Conservation (phyloP, 2,888 invertebrate genomes). For the Papilio demoleus region DNA sequence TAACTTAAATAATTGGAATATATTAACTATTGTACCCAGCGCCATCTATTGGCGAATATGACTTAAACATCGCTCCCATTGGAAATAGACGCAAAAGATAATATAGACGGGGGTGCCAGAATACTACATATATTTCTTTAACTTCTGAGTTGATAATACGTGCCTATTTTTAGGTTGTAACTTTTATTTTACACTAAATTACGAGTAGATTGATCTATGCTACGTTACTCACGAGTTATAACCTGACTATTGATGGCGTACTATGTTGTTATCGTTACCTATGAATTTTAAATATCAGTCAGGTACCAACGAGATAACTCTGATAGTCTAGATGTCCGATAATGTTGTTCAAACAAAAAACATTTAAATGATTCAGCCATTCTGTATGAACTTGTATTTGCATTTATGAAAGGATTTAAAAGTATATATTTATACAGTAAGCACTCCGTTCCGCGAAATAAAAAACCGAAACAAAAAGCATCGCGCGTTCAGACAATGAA, state of each 20-base stretch:
- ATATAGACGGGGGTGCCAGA: too few species aligned
- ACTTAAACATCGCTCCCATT: too few species aligned
- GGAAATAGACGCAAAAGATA: too few species aligned
- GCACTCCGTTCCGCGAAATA: not conserved
- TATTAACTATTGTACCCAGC: too few species aligned
- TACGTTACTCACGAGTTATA: not conserved
- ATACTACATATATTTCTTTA: too few species aligned
- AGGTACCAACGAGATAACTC: conserved; percentile 5
- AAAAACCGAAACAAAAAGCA: conserved; percentile 10
- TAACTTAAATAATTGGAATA: too few species aligned
- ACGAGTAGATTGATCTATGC: conserved; percentile 1
- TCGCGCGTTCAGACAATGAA: conserved; percentile 6
- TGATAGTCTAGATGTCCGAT: too few species aligned
- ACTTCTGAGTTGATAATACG: not conserved
- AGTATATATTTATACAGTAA: not conserved
- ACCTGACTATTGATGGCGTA: not conserved
- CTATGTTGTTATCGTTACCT: not conserved
- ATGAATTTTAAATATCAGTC: not conserved
- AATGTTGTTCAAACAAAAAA: too few species aligned
- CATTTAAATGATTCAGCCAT: not conserved
- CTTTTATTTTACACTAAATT: not conserved
- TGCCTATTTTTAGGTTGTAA: not conserved
- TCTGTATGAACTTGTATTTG: not conserved
- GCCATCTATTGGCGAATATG: too few species aligned
- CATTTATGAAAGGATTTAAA: not conserved